Evolutionary conservation across 1,140 invertebrate species (phyloP).

Genomic region (Schmidtea mediterranea): DNA sequence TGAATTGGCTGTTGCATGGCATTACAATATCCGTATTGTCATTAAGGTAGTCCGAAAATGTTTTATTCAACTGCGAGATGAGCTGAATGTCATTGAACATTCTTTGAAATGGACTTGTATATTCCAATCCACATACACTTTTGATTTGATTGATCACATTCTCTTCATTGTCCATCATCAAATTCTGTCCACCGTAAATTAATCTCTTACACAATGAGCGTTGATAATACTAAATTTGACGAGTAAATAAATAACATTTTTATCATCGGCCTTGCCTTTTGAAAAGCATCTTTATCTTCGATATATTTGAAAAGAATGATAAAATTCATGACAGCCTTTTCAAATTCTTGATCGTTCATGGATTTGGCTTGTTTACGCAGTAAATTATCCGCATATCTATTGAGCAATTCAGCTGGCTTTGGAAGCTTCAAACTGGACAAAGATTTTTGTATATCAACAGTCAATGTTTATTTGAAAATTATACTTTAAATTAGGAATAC

Average conservation of each 20-base stretch:
- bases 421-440: too few species aligned
- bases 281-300: conserved; percentile 4
- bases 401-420: neutral
- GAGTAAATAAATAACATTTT: neutral
- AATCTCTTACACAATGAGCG: neutral
- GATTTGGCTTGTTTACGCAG: neutral
- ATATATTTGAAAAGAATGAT: conserved; percentile 1
- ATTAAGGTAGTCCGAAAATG: too few species aligned
- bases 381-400: neutral
- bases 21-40: too few species aligned
- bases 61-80: neutral
- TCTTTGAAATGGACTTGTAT: neutral
- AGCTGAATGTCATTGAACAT: neutral
- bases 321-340: neutral
- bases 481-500: too few species aligned
- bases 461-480: too few species aligned
- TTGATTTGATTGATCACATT: neutral
- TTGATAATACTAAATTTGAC: neutral
- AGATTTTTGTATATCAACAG: too few species aligned
- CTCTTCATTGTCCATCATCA: neutral
- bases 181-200: neutral
- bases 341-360: neutral
- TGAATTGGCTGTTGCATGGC: too few species aligned
- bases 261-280: neutral
- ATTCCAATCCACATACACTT: neutral